These are phyloP conservation scores for Dendrocincla tyrannina DNA, from an alignment of 2,797 vertebrate species.

Conservation along the genomic window DNA sequence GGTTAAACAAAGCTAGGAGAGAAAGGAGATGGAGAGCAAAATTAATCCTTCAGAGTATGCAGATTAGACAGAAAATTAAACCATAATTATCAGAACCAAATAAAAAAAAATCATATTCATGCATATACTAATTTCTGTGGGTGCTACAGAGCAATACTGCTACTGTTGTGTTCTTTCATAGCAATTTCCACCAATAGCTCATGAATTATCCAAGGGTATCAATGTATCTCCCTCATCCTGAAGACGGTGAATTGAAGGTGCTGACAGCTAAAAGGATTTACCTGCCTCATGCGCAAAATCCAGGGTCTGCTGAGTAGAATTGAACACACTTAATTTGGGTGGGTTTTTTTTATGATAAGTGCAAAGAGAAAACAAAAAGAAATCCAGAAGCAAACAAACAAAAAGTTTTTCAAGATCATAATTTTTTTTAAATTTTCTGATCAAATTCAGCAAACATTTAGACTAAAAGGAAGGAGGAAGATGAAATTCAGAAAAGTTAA, in stretches of 20 bases:
- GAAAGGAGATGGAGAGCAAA: slow-evolving; percentile 54
- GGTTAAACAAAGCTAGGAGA: slow-evolving; percentile 94
- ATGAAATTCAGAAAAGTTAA: not conserved
- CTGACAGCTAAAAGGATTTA: not conserved
- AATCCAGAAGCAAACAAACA: not conserved
- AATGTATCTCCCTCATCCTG: accelerated
- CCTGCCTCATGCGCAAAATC: not conserved
- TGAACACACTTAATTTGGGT: not conserved
- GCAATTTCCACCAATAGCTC: not conserved
- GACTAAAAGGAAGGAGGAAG: not conserved
- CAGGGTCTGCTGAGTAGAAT: not conserved
- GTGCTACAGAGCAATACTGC: not conserved
- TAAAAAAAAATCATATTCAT: not conserved
- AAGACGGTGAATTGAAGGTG: not conserved
- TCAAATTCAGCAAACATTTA: not conserved
- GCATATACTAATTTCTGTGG: not conserved
- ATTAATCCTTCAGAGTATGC: not conserved
- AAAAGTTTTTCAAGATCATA: not conserved
- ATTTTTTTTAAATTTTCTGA: not conserved
- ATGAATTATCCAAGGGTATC: not conserved
- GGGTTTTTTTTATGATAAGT: not conserved
- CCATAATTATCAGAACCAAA: not conserved
- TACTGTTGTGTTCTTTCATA: accelerated
- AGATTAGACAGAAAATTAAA: not conserved
- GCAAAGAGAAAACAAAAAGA: not conserved